Evolutionary conservation across 2,797 vertebrate species (phyloP).

Genomic region (Myiotriccus ornatus): DNA sequence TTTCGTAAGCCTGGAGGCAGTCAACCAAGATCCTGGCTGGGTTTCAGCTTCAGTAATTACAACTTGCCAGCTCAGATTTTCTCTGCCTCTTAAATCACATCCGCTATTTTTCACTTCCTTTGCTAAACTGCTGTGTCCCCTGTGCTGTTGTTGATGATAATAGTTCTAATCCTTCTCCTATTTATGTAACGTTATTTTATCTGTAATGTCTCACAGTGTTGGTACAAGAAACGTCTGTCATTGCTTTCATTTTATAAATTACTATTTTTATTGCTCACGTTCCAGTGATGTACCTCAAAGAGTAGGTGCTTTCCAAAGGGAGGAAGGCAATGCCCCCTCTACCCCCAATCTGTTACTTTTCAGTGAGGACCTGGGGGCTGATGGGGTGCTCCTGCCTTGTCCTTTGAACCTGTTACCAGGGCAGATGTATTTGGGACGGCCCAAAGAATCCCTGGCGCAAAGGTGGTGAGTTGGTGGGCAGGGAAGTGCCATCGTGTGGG

Average conservation of each 20-base stretch:
- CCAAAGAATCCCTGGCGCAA: accelerated
- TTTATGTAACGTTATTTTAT: not conserved
- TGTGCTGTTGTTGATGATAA: conserved; percentile 4
- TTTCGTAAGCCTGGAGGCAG: conserved; percentile 11
- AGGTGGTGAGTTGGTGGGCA: not conserved
- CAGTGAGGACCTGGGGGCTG: accelerated
- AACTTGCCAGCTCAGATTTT: conserved; percentile 12
- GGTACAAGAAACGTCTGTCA: conserved; percentile 18
- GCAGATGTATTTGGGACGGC: not conserved
- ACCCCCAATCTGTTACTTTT: not conserved
- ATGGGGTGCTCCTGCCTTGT: not conserved
- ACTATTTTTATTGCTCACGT: not conserved
- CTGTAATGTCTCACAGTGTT: not conserved
- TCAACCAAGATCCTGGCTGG: conserved; percentile 24
- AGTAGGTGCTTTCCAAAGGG: not conserved
- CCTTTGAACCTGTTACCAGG: not conserved
- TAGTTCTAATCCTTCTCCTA: not conserved
- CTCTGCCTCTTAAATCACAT: conserved; percentile 57
- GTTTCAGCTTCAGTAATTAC: conserved; percentile 58
- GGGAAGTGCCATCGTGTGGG: not conserved
- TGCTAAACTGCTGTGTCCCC: not conserved
- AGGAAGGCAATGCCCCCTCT: not conserved
- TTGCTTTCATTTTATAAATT: not conserved
- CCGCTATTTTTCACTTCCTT: conserved; percentile 44
- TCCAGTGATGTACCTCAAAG: not conserved